Conservation (phyloP, 37 sponge, comb jelly and placozoan genomes). For the Geodia barretti region DNA sequence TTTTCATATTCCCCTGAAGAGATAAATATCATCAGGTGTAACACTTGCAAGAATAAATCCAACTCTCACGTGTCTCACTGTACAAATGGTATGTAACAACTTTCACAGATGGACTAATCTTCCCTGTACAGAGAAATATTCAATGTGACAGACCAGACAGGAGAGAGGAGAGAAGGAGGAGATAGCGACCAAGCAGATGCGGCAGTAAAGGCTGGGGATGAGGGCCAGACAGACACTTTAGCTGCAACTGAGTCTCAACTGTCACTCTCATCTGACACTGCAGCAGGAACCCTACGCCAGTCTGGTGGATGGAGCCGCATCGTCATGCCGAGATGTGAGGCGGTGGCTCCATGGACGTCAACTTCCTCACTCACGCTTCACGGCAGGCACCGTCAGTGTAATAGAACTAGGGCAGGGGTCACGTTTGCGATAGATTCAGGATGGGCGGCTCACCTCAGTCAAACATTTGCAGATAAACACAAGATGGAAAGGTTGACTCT, state of each 20-base stretch:
- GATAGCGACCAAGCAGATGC: neutral
- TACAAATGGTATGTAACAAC: too few species aligned
- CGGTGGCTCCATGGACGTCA: neutral
- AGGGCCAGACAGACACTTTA: neutral
- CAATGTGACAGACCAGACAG: neutral
- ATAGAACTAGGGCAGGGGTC: too few species aligned
- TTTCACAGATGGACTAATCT: too few species aligned
- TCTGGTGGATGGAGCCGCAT: too few species aligned
- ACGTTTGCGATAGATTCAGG: too few species aligned
- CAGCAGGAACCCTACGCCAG: too few species aligned
- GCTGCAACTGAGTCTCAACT: neutral
- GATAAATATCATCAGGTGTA: neutral
- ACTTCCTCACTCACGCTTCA: neutral
- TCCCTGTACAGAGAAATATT: too few species aligned
- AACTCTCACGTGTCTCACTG: too few species aligned
- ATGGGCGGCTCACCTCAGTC: too few species aligned
- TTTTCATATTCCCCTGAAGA: neutral
- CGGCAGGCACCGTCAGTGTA: neutral
- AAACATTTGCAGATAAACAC: too few species aligned
- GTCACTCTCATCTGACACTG: neutral
- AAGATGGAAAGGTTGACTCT: slow-evolving; percentile 18
- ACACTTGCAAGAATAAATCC: neutral
- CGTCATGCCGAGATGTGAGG: neutral
- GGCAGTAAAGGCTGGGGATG: neutral
- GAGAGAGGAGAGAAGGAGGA: neutral